Conservation (phyloP, 2,797 vertebrate species). For the Parotocinclus haroldoi region DNA sequence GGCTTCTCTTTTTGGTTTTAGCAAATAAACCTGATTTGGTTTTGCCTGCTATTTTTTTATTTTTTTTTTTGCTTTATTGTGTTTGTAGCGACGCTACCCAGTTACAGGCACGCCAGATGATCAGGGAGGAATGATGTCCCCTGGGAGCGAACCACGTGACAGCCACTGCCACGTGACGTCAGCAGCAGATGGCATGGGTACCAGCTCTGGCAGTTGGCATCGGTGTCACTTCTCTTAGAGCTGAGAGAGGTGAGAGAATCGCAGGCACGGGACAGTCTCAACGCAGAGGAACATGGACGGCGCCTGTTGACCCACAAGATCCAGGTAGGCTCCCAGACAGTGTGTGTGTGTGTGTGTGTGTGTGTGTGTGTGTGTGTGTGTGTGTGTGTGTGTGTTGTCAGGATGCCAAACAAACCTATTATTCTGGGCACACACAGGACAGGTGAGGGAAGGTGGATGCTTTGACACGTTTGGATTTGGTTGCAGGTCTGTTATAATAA, state of each 20-base stretch:
- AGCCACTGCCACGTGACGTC: slow-evolving; percentile 85
- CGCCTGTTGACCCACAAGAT: slow-evolving; percentile 60
- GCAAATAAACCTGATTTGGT: neutral
- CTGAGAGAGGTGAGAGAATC: slow-evolving; percentile 81
- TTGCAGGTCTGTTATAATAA: too few species aligned
- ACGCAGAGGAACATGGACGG: slow-evolving; percentile 70
- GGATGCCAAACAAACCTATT: neutral
- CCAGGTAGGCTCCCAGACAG: slow-evolving; percentile 47
- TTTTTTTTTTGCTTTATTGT: slow-evolving; percentile 25
- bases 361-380: neutral
- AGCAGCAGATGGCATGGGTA: slow-evolving; percentile 93
- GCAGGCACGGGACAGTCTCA: slow-evolving; percentile 54
- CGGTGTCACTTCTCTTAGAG: slow-evolving; percentile 92
- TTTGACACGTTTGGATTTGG: neutral
- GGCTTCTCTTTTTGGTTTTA: too few species aligned
- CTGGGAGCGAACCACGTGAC: slow-evolving; percentile 82
- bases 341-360: neutral
- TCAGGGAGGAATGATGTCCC: slow-evolving; percentile 85
- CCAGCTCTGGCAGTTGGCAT: slow-evolving; percentile 93
- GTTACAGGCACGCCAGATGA: slow-evolving; percentile 87
- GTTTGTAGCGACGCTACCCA: slow-evolving; percentile 77
- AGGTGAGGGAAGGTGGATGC: neutral
- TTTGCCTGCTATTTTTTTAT: neutral
- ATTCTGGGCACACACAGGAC: too few species aligned
- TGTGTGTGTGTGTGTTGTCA: neutral